Evolutionary conservation across 2,888 invertebrate genomes (phyloP), one percentile per base, ranked within the genome.

Genomic region (Caenorhabditis angaria): DNA sequence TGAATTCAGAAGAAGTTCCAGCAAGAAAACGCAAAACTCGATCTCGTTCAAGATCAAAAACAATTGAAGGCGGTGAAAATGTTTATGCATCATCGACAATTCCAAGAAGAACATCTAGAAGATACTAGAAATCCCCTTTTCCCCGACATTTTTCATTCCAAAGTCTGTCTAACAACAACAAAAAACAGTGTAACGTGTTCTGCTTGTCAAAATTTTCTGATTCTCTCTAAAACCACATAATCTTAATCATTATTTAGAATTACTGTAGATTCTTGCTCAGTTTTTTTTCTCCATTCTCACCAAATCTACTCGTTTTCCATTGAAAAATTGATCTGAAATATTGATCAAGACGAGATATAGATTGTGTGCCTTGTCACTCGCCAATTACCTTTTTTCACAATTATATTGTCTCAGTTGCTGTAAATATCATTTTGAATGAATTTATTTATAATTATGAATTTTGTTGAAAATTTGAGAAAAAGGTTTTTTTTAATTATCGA

Each of bases 21-120:
- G 64, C 64, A 6, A 61, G 64, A 4, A 64, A 76, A 41, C 64
- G 71, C 20, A 58, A 70, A 18, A 66, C 70, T 4, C 56, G 75
- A 18, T 72, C 75, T 4, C 50, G 77, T 20, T 79, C 78, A 1
- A 62, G 77, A 12, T 77, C 78, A 2, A 53, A 77, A n/a, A 70
- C 68, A 24, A 29, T 69, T 2, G 76, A 79, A 50, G 69, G 65
- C 22, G 70, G 65, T 0, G 78, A 72, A 20, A 66, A 58, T 28
- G 62, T 70, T 25, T 78, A 75, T 66, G 67, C 69, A 14, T 70
- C 75, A 28, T 78, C 82, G 24, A 81, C 81, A n/a, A 80, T 77
- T 63, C 77, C 80, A n/a, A 2, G 58, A 8, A 58, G 35, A 35
- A 58, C 5, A 6, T 3, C 41, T 8, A 58, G 47, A 58, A 56